Evolutionary conservation across 2,113 vertebrate species (phyloP), one percentile per base, ranked within the genome.

Genomic region (Lampris incognitus): DNA sequence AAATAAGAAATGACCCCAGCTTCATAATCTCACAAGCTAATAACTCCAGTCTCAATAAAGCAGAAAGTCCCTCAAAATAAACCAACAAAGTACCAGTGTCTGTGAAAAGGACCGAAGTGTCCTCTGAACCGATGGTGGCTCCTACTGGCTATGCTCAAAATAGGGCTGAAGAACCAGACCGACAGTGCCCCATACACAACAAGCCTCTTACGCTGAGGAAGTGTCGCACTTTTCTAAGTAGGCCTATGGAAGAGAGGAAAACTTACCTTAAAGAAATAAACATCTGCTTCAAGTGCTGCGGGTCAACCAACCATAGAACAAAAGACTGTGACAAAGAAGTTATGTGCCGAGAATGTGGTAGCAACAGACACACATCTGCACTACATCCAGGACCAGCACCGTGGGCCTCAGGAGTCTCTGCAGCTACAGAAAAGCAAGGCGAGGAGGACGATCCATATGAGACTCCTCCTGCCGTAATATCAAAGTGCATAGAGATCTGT

Each of bases 251-350:
- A 52, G 57, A 62, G 2, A 54, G 46, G 9, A 76, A 68, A 40
- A 52, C 7, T 13, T 54, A 56, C n/a, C 37, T 61, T 8, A 76
- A 76, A 39, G 48, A 52, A 5, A 49, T 7, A 0, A n/a, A 39
- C 50, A 51, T 76, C 6, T 76, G 74, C 4, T 69, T 48, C 49
- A 58, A n/a, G n/a, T 74, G 61, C 10, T 66, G 72, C 4, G 61
- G 38, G 4, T 62, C 69, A 1, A 38, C 40, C 9, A 36, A 49
- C 3, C 63, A 75, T 42, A 10, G 51, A 1, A 64, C 64, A 2
- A 66, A 60, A 9, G 49, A 55, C 13, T 74, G 55, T 13, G 11
- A 48, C 2, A 37, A 6, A 9, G 4, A 9, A 9, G 39, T 61
- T 38, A 38, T 66, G 50, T 76, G 65, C 42, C n/a, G 5, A 39